phyloP scores from a whole-genome alignment of 2,888 invertebrate species.

The Orchestes rusci region DNA sequence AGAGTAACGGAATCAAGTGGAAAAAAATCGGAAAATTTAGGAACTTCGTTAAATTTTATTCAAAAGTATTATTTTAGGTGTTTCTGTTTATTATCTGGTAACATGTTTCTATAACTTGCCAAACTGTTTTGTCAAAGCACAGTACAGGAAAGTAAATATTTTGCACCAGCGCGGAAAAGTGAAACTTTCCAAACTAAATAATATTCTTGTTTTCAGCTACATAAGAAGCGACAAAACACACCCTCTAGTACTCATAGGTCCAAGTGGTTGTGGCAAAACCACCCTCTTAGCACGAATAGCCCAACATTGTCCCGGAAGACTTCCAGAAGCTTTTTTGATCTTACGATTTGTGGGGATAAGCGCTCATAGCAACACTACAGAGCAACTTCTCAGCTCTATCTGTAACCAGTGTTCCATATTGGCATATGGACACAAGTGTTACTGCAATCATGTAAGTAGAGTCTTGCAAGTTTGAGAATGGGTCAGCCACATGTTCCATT shows the following conservation, averaged over 20 bases:
- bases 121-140: too few species aligned
- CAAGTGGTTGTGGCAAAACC: slow-evolving; percentile 79
- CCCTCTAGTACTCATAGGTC: slow-evolving; percentile 69
- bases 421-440: slow-evolving; percentile 57
- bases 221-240: slow-evolving; percentile 53
- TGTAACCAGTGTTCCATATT: slow-evolving; percentile 69
- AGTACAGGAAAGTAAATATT: too few species aligned
- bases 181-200: too few species aligned
- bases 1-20: neutral
- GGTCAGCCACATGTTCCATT: too few species aligned
- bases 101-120: too few species aligned
- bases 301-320: slow-evolving; percentile 56
- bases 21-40: neutral
- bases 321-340: slow-evolving; percentile 51
- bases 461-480: neutral
- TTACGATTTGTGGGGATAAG: slow-evolving; percentile 60
- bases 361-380: slow-evolving; percentile 58
- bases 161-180: too few species aligned
- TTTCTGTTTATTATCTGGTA: too few species aligned
- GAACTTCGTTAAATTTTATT: neutral
- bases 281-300: slow-evolving; percentile 69
- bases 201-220: slow-evolving; percentile 53
- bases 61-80: too few species aligned
- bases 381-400: slow-evolving; percentile 66
- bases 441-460: slow-evolving; percentile 54